Percentiles rank a stretch among this genome's conserved stretches.
Conservation (phyloP, 2,888 invertebrate genomes). For the Hedychridium roseum region DNA sequence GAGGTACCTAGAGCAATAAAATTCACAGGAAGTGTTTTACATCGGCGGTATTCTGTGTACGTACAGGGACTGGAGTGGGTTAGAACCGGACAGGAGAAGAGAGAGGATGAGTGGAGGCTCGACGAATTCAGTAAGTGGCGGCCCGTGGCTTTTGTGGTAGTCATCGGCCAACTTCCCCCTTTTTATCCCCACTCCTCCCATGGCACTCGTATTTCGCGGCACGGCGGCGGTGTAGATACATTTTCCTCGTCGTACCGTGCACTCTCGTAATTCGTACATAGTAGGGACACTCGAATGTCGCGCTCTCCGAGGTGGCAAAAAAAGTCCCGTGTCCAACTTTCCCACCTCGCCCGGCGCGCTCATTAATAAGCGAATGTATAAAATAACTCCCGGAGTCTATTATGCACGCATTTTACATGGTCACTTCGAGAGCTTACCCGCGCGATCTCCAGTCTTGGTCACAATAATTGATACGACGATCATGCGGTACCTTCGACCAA, state of each 20-base stretch:
- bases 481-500: no score
- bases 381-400: no score
- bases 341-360: constrained; percentile 18
- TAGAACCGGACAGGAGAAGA: constrained; percentile 20
- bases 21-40: constrained; percentile 60
- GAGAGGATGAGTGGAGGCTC: constrained; percentile 37
- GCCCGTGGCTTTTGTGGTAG: constrained; percentile 58
- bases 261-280: neutral
- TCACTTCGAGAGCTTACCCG: no score
- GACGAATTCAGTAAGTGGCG: constrained; percentile 61
- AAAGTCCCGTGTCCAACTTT: constrained; percentile 9
- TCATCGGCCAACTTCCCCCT: constrained; percentile 43
- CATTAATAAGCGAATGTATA: constrained; percentile 22
- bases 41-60: no score
- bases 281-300: constrained; percentile 23
- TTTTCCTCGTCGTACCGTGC: constrained; percentile 35
- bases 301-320: constrained; percentile 25
- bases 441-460: no score
- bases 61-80: no score
- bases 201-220: constrained; percentile 40
- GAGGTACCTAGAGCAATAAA: constrained; percentile 50
- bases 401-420: no score
- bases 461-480: no score
- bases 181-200: neutral
- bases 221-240: constrained; percentile 41